phyloP scores from a whole-genome alignment of 1,140 invertebrate species.

The Drosophila prosaltans region DNA sequence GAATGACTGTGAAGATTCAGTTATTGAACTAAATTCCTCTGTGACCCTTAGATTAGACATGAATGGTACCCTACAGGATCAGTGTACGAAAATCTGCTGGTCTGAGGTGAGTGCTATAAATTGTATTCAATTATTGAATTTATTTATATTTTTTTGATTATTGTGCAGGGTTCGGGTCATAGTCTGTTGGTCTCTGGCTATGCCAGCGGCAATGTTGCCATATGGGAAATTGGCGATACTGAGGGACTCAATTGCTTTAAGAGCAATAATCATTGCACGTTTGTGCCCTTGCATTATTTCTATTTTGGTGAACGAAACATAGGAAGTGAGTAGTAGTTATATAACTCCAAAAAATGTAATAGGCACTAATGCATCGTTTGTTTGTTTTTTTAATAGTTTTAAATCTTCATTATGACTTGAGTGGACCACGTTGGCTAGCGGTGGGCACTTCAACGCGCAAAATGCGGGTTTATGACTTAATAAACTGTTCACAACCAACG shows the following conservation, averaged over 20 bases:
- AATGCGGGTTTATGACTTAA: constrained; percentile 62
- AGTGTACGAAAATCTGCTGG: constrained; percentile 66
- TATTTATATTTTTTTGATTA: not conserved
- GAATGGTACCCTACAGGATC: constrained; percentile 37
- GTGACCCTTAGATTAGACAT: constrained; percentile 46
- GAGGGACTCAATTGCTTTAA: constrained; percentile 50
- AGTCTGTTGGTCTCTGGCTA: constrained; percentile 61
- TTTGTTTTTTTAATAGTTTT: constrained; percentile 43
- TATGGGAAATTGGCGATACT: constrained; percentile 63
- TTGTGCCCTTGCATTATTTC: constrained; percentile 53
- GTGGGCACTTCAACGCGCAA: constrained; percentile 40
- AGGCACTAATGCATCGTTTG: too few relatives aligned
- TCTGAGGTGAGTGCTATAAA: constrained; percentile 54
- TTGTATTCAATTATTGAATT: too few relatives aligned
- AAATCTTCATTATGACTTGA: constrained; percentile 68
- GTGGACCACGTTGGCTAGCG: constrained; percentile 67
- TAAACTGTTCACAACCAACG: constrained; percentile 48
- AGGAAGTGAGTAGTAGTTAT: constrained; percentile 41
- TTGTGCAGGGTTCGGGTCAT: constrained; percentile 54
- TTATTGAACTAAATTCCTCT: constrained; percentile 46
- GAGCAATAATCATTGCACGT: constrained; percentile 35
- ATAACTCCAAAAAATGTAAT: not conserved
- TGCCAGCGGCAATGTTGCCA: constrained; percentile 58
- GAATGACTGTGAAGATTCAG: not conserved
- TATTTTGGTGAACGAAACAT: constrained; percentile 65